Conservation (phyloP, 2,113 vertebrate species). For the Pseudopipra pipra region DNA sequence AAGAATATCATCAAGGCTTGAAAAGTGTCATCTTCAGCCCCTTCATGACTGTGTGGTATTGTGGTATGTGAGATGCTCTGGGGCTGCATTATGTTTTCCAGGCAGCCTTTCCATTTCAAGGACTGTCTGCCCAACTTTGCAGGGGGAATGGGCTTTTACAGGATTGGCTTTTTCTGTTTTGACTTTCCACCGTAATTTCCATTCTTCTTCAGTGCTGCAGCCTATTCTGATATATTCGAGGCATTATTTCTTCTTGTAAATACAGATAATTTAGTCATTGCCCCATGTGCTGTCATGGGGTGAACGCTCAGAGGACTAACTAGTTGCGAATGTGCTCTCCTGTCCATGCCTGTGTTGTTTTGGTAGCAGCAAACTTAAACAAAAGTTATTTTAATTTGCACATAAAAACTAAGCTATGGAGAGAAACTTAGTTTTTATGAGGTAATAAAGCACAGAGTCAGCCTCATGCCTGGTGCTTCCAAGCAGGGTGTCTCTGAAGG, state of each 20-base stretch:
- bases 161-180: background rate
- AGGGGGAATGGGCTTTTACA: background rate
- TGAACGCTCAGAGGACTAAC: background rate
- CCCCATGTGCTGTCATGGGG: background rate
- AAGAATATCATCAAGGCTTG: background rate
- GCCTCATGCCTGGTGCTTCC: background rate
- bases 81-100: background rate
- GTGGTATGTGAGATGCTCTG: background rate
- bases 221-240: background rate
- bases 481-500: constrained; percentile 17
- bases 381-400: background rate
- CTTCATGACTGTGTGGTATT: background rate
- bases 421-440: background rate
- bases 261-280: background rate
- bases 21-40: background rate
- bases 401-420: background rate
- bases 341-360: background rate
- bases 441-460: background rate
- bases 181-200: background rate
- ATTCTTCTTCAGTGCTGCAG: background rate
- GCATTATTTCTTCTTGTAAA: background rate
- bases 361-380: background rate
- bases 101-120: background rate
- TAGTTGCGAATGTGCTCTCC: background rate
- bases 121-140: background rate